Evolutionary conservation across 2,888 invertebrate species (phyloP).

Genomic region (Andrena praecox): DNA sequence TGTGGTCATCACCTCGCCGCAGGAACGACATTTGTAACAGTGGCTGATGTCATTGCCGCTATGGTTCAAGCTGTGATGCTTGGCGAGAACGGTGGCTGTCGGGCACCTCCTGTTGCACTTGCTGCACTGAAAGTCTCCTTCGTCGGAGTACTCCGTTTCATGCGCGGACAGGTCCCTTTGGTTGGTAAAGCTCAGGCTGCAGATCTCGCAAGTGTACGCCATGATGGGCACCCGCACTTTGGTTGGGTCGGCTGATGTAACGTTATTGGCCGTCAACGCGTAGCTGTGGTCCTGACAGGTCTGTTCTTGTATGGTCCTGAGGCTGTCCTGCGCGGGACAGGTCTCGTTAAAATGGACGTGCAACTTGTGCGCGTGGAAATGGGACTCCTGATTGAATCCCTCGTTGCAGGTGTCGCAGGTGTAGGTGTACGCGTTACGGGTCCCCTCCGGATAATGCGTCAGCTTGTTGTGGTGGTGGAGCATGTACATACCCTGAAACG

Average conservation of each 20-base stretch:
- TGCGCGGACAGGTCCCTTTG: conserved; percentile 56
- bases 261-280: background rate
- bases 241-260: background rate
- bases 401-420: conserved; percentile 69
- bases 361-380: conserved; percentile 71
- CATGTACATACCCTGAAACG: conserved; percentile 67
- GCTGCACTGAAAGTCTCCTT: conserved; percentile 65
- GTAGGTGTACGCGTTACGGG: conserved; percentile 50
- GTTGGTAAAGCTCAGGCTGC: conserved; percentile 59
- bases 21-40: conserved; percentile 55
- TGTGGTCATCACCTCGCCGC: conserved; percentile 58
- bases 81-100: conserved; percentile 46
- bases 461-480: conserved; percentile 71
- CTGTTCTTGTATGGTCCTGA: background rate
- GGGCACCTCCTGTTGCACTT: conserved; percentile 63
- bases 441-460: conserved; percentile 58
- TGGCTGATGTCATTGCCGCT: background rate
- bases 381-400: conserved; percentile 69
- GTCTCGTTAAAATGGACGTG: conserved; percentile 67
- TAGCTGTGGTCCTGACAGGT: conserved; percentile 19
- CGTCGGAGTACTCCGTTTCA: conserved; percentile 54
- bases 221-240: background rate
- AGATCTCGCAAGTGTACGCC: conserved; percentile 59
- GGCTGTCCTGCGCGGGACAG: background rate
- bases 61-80: conserved; percentile 67